Percentiles rank a stretch among this genome's conserved stretches.
These are phyloP conservation scores for Gorsachius goisagi DNA, from an alignment of 2,113 vertebrate species.

Conservation along the genomic window DNA sequence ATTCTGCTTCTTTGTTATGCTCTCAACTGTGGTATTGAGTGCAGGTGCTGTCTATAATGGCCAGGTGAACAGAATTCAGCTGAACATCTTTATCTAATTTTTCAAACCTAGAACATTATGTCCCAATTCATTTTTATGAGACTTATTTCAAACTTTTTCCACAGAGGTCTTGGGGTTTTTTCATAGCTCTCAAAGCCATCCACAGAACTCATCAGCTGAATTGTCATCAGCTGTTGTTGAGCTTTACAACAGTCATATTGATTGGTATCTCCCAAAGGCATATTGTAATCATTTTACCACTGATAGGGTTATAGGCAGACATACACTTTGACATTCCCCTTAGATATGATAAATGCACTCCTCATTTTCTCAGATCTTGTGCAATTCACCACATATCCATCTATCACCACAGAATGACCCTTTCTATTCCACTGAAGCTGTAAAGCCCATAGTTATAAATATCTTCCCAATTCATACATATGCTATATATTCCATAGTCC, in stretches of 20 bases:
- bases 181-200: neutral
- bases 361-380: slow-evolving; percentile 20
- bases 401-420: neutral
- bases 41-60: neutral
- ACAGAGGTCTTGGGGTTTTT: neutral
- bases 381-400: neutral
- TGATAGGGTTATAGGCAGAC: slow-evolving; percentile 27
- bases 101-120: neutral
- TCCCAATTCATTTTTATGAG: neutral
- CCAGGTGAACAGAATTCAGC: neutral
- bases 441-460: neutral
- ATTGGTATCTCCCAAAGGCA: slow-evolving; percentile 27
- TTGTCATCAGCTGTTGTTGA: neutral
- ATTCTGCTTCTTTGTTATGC: neutral
- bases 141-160: neutral
- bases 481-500: neutral
- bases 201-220: neutral
- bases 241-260: neutral
- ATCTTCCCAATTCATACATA: neutral
- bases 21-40: neutral
- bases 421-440: neutral
- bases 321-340: slow-evolving; percentile 5
- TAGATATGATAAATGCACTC: slow-evolving; percentile 32
- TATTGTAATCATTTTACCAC: slow-evolving; percentile 27
- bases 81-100: neutral